These are phyloP conservation scores for Pseudachorutes palmiensis DNA, from an alignment of 1,140 invertebrate genomes.

Conservation along the genomic window DNA sequence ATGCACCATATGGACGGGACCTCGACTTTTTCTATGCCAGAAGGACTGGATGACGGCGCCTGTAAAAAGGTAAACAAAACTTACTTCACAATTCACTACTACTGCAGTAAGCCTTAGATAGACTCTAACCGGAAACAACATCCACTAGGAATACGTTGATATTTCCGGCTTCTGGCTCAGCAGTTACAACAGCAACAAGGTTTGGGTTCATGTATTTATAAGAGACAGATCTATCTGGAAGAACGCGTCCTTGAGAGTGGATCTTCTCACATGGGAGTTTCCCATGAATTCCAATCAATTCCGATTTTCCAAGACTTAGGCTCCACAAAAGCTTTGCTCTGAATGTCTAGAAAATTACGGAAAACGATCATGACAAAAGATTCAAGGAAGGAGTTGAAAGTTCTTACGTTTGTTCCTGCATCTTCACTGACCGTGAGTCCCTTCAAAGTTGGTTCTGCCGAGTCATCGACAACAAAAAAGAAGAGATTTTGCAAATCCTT, in stretches of 20 bases:
- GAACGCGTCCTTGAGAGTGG: conserved; percentile 89
- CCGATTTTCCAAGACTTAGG: conserved; percentile 57
- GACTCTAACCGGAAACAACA: conserved; percentile 61
- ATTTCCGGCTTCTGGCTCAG: conserved; percentile 63
- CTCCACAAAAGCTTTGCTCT: conserved; percentile 58
- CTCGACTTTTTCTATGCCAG: conserved; percentile 66
- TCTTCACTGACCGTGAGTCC: conserved; percentile 14
- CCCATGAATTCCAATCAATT: conserved; percentile 57
- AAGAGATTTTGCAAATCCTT: conserved; percentile 22
- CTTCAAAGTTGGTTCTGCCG: background rate
- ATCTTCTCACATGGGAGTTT: conserved; percentile 75
- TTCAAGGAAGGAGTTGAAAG: background rate
- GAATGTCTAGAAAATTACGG: conserved; percentile 11
- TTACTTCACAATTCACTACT: background rate
- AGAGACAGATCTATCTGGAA: conserved; percentile 88
- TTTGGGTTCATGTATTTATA: conserved; percentile 99
- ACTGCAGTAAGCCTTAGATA: conserved; percentile 42
- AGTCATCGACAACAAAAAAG: conserved; percentile 28
- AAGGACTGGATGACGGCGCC: conserved; percentile 61
- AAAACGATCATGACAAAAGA: conserved; percentile 15
- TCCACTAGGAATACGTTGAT: conserved; percentile 83
- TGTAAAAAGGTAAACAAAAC: conserved; percentile 3
- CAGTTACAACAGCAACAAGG: conserved; percentile 74
- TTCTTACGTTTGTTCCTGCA: conserved; percentile 8
- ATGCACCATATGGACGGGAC: conserved; percentile 82